Base-by-base conservation (phyloP, 2,797 vertebrate species). In the Silurus aristotelis region DNA sequence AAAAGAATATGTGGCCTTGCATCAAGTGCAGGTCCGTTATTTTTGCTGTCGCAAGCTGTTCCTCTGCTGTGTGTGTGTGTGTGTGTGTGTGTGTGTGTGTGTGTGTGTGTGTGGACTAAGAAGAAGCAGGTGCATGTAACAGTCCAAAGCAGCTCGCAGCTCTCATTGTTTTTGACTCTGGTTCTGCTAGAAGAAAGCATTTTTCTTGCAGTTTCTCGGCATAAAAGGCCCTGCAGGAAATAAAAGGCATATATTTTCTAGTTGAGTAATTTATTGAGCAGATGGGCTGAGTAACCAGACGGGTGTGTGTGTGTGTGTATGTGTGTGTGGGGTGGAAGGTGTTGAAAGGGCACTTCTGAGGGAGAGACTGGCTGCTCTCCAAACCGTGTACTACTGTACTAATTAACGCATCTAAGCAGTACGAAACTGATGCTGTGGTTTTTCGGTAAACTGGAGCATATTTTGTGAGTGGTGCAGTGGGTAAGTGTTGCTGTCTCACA, bases 231-330 rank as follows among this genome's bases (percentile, higher is more conserved):
- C 43, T 64, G 60, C 43, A 58, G 27, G 27, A 60, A 83, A 83
- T 43, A 66, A 75, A 75, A 67, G 48, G 70, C 22, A 58, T 56
- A 46, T 15, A 58, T 56, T 25, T 56, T 13, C 64, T 56, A 70
- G 80, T 82, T 70, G 66, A 58, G 17, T 82, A 70, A 82, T 82
- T 70, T 58, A 82, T 48, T 25, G 85, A 86, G 78, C 87, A 88
- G 87, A 86, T 86, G 83, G 85, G 83, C 86, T 88, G 83, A 88
- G 85, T 86, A 88, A 86, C 72, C 86, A 67, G 67, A 52, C 71
- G 76, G 38, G 38, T 83, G 82, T 64, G 78, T 38, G 38, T 38
- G 38, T 27, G 27, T 27, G 27, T 27, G 27, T 27, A 2, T 31
- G 31, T 31, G 31, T 85, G n/a, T 80, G 38, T 4, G 17, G 80